Base-by-base conservation (phyloP, 2,113 vertebrate species). In the Oceanodroma tethys region DNA sequence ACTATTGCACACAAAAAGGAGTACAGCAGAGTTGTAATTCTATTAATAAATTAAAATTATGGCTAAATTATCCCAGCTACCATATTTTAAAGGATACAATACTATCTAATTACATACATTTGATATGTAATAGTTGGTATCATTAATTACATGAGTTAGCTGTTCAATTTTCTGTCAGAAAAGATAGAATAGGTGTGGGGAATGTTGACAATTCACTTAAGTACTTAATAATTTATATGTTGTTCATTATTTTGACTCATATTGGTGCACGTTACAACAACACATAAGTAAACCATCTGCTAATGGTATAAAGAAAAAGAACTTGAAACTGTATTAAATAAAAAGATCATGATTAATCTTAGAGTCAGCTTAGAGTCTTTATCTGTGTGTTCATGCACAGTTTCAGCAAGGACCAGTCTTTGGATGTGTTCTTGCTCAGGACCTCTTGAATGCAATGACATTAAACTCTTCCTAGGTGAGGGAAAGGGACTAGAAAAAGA, bases 221-320 rank as follows among this genome's bases (percentile, higher is more conserved):
- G 40, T 90, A 63, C 36, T 97, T 98, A 97, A 97, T 97, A 97
- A 97, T 98, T 97, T 93, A 86, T 91, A 95, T 95, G 89, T 85
- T 97, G 86, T 96, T 98, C 97, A 98, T 98, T 98, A 97, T 97
- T 98, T 97, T 97, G 88, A 94, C 71, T 97, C 67, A 59, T 75
- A 92, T 94, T 86, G 63, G 70, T 76, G n/a, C 67, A 78, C 72
- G 83, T 90, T 98, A 45, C 75, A 97, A 72, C 53, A 96, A 91
- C 75, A 91, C 86, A 74, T 93, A 97, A 96, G 93, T 95, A 97
- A 86, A 83, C 89, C 94, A 97, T 97, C 96, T 98, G 96, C 63
- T 97, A 85, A 93, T 89, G 62, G 47, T 91, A 93, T 71, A 96
- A 97, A 96, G 85, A 94, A 94, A 91, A 68, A 8, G 62, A 93